These are phyloP conservation scores for Neomorphus geoffroyi DNA, from an alignment of 2,797 vertebrate species.

Conservation along the genomic window DNA sequence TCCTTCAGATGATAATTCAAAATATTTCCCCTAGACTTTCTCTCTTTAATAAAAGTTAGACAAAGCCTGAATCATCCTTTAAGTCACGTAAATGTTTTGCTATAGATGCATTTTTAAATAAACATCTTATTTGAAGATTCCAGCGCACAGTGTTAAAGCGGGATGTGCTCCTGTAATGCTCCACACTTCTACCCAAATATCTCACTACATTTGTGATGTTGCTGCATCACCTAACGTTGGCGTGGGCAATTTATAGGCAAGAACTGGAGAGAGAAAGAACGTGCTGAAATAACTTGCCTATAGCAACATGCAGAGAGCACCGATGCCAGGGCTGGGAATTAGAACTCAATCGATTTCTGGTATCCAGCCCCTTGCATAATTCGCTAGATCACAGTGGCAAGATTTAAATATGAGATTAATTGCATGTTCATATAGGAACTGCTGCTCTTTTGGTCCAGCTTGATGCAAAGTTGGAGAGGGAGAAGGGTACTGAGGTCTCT, in stretches of 20 bases:
- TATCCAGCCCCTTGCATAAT: slow-evolving; percentile 48
- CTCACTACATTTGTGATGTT: background rate
- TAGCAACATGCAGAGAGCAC: background rate
- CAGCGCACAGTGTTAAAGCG: background rate
- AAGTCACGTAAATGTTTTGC: background rate
- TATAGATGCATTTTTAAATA: background rate
- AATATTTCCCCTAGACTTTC: background rate
- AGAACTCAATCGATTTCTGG: slow-evolving; percentile 39
- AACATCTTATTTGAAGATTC: background rate
- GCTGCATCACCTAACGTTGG: slow-evolving; percentile 46
- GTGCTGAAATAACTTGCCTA: slow-evolving; percentile 20
- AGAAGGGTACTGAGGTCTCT: background rate
- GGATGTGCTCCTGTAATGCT: background rate
- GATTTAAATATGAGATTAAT: slow-evolving; percentile 48
- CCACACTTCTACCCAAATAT: background rate
- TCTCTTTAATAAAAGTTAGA: background rate
- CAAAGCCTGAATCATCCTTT: background rate
- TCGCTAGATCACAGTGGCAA: slow-evolving; percentile 36
- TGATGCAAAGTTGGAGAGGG: background rate
- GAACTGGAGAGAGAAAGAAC: background rate
- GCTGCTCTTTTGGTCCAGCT: background rate
- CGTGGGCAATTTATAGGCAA: background rate
- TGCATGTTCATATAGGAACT: slow-evolving; percentile 28
- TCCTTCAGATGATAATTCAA: slow-evolving; percentile 9
- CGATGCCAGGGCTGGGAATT: slow-evolving; percentile 15